phyloP scores from a whole-genome alignment of 2,888 invertebrate genomes.

The Odontocolon sp. region DNA sequence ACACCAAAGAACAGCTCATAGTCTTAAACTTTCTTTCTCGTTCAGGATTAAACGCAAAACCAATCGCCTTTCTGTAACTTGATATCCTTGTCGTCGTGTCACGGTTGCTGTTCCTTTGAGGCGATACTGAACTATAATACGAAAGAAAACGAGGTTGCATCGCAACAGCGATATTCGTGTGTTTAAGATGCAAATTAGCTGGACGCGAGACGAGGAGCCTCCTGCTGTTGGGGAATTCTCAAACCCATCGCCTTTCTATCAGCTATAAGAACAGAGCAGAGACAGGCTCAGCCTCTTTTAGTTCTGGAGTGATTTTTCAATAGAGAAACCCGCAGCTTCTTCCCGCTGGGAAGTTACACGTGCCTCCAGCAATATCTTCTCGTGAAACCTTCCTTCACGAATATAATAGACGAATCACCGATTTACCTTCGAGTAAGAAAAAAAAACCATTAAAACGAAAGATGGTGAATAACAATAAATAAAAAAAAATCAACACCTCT shows the following conservation, averaged over 20 bases:
- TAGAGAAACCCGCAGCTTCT: no score
- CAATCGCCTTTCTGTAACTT: conserved; percentile 22
- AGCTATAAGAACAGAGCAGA: background rate
- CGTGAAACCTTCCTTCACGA: background rate
- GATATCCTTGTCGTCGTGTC: background rate
- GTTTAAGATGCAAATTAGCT: conserved; percentile 56
- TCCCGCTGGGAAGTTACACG: background rate
- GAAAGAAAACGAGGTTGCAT: conserved; percentile 44
- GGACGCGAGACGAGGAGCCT: conserved; percentile 23
- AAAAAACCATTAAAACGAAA: conserved; percentile 14
- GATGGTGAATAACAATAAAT: background rate
- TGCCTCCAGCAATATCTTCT: background rate
- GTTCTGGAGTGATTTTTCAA: conserved; percentile 2
- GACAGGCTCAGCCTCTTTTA: background rate
- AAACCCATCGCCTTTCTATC: conserved; percentile 41
- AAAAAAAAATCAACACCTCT: conserved; percentile 13
- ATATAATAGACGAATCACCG: conserved; percentile 4
- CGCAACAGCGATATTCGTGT: conserved; percentile 53
- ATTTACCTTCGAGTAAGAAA: background rate
- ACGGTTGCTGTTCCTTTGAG: conserved; percentile 18
- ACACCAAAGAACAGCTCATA: background rate
- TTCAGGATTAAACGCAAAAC: conserved; percentile 29
- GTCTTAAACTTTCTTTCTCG: background rate
- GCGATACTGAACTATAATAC: conserved; percentile 18
- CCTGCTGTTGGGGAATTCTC: conserved; percentile 14